Conservation (phyloP, 2,113 vertebrate genomes). For the Ictalurus furcatus region DNA sequence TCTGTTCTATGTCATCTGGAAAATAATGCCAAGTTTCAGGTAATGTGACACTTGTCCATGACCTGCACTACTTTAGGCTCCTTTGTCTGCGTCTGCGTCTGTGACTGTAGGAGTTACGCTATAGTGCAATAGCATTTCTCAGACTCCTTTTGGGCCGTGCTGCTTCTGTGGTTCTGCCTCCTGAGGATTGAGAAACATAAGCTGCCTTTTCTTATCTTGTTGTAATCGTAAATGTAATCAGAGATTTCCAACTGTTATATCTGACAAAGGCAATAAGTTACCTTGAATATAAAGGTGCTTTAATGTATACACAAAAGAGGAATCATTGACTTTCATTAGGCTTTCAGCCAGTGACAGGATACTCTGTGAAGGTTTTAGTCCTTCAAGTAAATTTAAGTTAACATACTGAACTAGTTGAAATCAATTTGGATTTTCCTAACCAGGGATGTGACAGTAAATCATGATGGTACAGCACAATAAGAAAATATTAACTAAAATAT, state of each 20-base stretch:
- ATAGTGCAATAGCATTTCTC: slow-evolving; percentile 12
- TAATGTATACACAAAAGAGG: not conserved
- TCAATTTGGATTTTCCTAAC: not conserved
- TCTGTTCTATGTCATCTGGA: slow-evolving; percentile 97
- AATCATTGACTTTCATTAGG: not conserved
- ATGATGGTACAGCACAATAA: not conserved
- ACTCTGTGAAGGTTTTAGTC: not conserved
- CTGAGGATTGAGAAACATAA: not conserved
- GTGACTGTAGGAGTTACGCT: slow-evolving; percentile 28
- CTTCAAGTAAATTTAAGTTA: not conserved
- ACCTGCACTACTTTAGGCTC: slow-evolving; percentile 23
- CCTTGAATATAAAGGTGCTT: not conserved
- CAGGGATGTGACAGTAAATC: not conserved
- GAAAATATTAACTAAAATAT: no score
- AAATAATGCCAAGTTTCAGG: slow-evolving; percentile 99
- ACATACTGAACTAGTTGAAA: not conserved
- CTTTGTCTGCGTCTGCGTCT: slow-evolving; percentile 18
- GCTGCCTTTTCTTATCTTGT: not conserved
- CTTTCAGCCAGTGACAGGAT: not conserved
- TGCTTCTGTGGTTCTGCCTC: slow-evolving; percentile 8
- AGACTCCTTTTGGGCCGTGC: not conserved
- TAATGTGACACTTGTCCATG: slow-evolving; percentile 56
- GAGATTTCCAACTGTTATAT: not conserved
- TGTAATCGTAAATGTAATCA: not conserved
- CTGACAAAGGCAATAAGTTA: not conserved